Conservation (phyloP, 2,113 vertebrate genomes). For the Mionectes macconnelli region DNA sequence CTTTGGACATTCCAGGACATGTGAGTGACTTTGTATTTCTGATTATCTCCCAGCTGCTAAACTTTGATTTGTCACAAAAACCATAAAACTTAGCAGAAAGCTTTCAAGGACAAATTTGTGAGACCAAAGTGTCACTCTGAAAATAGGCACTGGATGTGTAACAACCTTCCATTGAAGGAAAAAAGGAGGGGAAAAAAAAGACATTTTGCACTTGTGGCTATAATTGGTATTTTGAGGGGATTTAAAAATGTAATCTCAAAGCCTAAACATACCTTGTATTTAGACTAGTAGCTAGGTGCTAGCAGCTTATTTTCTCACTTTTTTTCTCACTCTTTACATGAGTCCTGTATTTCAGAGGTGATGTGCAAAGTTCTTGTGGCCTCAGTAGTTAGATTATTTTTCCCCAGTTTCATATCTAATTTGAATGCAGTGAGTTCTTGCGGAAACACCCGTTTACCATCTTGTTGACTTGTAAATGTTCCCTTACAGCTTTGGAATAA, state of each 20-base stretch:
- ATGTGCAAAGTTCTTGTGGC: slow-evolving; percentile 21
- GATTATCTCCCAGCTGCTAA: background rate
- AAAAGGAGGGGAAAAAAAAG: background rate
- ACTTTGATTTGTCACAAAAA: background rate
- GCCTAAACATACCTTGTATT: background rate
- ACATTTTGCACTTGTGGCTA: background rate
- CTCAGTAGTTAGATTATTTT: background rate
- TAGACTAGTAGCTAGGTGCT: background rate
- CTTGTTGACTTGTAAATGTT: slow-evolving; percentile 76
- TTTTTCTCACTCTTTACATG: too few species aligned
- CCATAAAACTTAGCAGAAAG: background rate
- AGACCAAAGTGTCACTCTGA: background rate
- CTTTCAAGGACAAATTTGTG: background rate
- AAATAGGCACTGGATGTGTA: background rate
- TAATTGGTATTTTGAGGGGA: background rate
- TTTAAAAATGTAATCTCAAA: background rate
- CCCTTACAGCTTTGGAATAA: slow-evolving; percentile 78
- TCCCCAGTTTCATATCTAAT: background rate
- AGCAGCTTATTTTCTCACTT: background rate
- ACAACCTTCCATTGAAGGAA: background rate
- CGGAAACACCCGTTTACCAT: slow-evolving; percentile 68
- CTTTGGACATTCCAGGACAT: slow-evolving; percentile 57
- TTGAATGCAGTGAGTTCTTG: slow-evolving; percentile 44
- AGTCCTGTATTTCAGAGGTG: slow-evolving; percentile 12
- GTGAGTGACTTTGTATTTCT: slow-evolving; percentile 27